These are phyloP conservation scores for Beroe forskalii DNA, from an alignment of 37 sponge, comb jelly and placozoan species.

Conservation along the genomic window DNA sequence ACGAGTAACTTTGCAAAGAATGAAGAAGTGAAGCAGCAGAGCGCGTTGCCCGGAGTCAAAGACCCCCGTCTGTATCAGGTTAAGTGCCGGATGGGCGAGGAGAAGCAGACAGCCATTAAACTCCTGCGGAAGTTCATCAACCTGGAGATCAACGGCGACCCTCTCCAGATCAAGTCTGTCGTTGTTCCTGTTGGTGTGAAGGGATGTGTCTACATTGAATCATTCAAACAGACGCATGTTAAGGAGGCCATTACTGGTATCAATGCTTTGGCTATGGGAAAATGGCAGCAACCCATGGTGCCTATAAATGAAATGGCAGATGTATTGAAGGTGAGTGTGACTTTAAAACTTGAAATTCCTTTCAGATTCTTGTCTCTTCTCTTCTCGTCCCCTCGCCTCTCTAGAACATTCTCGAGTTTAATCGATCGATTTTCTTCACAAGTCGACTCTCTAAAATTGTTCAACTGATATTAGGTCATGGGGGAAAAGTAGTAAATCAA, in stretches of 20 bases:
- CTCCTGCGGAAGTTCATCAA: constrained; percentile 90
- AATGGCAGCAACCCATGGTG: constrained; percentile 96
- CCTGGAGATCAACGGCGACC: constrained; percentile 75
- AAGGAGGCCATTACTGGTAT: constrained; percentile 94
- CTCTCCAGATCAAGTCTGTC: constrained; percentile 90
- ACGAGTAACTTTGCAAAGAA: constrained; percentile 71
- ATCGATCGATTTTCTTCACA: too few species aligned
- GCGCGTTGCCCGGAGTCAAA: constrained; percentile 91
- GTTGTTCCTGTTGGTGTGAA: constrained; percentile 90
- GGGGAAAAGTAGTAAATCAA: too few species aligned
- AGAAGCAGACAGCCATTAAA: constrained; percentile 89
- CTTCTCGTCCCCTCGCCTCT: background rate
- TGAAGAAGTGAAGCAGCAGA: constrained; percentile 84
- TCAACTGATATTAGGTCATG: too few species aligned
- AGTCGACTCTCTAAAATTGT: too few species aligned
- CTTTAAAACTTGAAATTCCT: too few species aligned
- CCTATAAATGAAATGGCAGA: constrained; percentile 98
- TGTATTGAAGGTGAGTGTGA: constrained; percentile 76
- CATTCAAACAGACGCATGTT: constrained; percentile 95
- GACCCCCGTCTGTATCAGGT: constrained; percentile 96
- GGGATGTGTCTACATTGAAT: constrained; percentile 95
- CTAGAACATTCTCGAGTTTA: too few species aligned
- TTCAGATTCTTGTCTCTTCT: background rate
- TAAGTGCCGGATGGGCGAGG: constrained; percentile 87
- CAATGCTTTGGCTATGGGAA: constrained; percentile 84